A percentile compares a stretch with the other conserved stretches of the same genome.
Evolutionary conservation across 2,113 vertebrate genomes (phyloP).

Genomic region (Dromiciops gliroides): DNA sequence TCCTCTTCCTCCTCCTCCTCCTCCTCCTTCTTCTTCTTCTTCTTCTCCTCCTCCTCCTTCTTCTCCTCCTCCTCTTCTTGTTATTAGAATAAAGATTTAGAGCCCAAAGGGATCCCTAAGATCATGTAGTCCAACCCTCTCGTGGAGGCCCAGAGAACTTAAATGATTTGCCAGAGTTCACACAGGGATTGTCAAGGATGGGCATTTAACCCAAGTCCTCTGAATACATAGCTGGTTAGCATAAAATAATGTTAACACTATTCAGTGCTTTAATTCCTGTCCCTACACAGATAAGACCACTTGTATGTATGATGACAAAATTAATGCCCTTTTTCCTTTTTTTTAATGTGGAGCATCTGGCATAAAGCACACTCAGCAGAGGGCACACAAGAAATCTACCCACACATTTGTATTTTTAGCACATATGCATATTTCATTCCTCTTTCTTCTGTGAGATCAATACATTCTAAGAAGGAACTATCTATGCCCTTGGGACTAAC

Average conservation of each 20-base stretch:
- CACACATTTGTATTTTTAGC: not conserved
- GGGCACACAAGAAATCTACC: not conserved
- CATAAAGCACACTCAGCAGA: not conserved
- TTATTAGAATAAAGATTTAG: not conserved
- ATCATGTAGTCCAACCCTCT: not conserved
- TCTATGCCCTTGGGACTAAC: not conserved
- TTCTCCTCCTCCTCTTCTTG: not conserved
- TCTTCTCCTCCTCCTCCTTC: not conserved
- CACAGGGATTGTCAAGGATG: not conserved
- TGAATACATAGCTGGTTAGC: not conserved
- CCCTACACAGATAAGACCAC: not conserved
- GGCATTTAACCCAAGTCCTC: not conserved
- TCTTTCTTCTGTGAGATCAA: not conserved
- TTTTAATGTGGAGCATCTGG: not conserved
- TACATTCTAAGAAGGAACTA: not conserved
- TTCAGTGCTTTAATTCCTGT: not conserved
- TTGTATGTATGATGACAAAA: not conserved
- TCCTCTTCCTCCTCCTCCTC: not conserved
- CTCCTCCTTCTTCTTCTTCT: too few species aligned
- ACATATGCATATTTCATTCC: not conserved
- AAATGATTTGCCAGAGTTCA: not conserved
- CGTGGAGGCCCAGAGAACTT: not conserved
- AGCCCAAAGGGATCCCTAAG: not conserved
- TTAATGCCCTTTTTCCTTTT: not conserved
- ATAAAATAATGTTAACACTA: not conserved